Evolutionary conservation across 2,113 vertebrate species (phyloP).

Genomic region (Thamnophis sirtalis): DNA sequence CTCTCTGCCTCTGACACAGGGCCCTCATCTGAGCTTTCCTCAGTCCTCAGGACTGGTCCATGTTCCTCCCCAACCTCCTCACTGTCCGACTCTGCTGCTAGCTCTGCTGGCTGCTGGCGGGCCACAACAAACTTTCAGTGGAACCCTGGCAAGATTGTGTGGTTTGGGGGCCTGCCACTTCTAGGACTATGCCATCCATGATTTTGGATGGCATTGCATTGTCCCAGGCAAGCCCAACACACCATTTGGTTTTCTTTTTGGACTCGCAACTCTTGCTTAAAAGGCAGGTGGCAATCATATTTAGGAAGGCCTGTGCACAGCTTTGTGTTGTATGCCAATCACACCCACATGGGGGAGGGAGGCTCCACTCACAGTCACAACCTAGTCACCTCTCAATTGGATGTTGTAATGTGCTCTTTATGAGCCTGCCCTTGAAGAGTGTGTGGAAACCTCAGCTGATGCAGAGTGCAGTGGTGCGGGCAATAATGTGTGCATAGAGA

Average conservation of each 20-base stretch:
- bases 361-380: not conserved
- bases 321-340: not conserved
- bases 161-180: not conserved
- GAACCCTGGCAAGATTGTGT: not conserved
- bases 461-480: not conserved
- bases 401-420: not conserved
- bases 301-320: not conserved
- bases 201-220: not conserved
- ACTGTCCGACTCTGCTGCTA: too few relatives aligned
- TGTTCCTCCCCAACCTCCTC: too few relatives aligned
- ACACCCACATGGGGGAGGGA: not conserved
- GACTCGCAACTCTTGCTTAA: not conserved
- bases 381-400: not conserved
- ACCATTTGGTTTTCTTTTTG: not conserved
- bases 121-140: not conserved
- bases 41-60: too few relatives aligned
- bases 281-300: not conserved
- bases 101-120: too few relatives aligned
- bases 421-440: not conserved
- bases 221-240: not conserved
- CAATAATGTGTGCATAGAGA: not conserved
- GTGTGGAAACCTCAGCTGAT: not conserved
- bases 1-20: too few relatives aligned
- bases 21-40: too few relatives aligned
- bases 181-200: not conserved